These are phyloP conservation scores for Oreonectes daqikongensis DNA, from an alignment of 2,797 vertebrate species.

Conservation along the genomic window DNA sequence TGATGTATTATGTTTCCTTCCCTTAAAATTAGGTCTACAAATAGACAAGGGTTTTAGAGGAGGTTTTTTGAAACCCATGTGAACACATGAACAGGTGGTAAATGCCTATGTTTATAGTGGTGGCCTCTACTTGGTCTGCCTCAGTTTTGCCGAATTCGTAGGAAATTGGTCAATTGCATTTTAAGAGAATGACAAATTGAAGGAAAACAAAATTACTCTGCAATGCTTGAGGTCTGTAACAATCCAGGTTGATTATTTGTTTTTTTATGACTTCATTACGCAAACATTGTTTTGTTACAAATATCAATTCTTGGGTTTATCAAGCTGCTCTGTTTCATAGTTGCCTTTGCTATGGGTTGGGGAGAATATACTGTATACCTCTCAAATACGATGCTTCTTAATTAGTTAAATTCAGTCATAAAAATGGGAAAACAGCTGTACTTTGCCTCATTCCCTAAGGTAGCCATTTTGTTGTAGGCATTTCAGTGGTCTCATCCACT, in stretches of 20 bases:
- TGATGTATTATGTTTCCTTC: conserved; percentile 19
- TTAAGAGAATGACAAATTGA: conserved; percentile 40
- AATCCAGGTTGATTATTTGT: conserved; percentile 63
- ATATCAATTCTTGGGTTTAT: conserved; percentile 57
- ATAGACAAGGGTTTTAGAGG: conserved; percentile 34
- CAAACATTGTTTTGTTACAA: conserved; percentile 57
- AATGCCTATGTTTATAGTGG: conserved; percentile 23
- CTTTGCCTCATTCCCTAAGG: conserved; percentile 43
- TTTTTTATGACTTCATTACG: conserved; percentile 66
- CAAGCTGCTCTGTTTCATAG: conserved; percentile 72
- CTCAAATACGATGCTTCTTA: conserved; percentile 59
- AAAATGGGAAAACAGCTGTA: conserved; percentile 52
- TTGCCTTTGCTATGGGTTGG: conserved; percentile 76
- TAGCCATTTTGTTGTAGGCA: conserved; percentile 68
- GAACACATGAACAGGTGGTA: conserved; percentile 31
- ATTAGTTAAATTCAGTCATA: conserved; percentile 58
- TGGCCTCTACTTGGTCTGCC: conserved; percentile 61
- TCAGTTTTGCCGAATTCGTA: conserved; percentile 59
- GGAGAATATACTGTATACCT: conserved; percentile 65
- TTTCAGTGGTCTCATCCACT: conserved; percentile 63
- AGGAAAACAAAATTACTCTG: conserved; percentile 36
- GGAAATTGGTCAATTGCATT: conserved; percentile 45
- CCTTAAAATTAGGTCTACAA: conserved; percentile 22
- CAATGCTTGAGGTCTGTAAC: conserved; percentile 47
- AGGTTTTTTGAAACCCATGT: conserved; percentile 52